Evolutionary conservation across 2,888 invertebrate species (phyloP), one percentile per base, ranked within the genome.

Genomic region (Hirtodrosophila histrioides): DNA sequence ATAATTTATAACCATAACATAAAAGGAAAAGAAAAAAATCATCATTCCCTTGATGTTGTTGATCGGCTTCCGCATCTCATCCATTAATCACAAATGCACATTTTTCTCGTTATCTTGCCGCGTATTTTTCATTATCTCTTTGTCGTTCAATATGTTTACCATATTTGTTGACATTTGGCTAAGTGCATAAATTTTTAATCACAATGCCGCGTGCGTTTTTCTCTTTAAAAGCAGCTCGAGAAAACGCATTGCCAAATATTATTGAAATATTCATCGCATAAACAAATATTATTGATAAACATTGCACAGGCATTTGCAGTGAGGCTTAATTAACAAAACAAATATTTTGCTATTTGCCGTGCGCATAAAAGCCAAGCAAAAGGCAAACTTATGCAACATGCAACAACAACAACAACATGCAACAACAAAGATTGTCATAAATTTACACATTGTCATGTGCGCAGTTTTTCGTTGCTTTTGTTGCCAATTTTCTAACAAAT

Each of bases 261-360:
- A 68, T 58, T 57, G 55, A 56, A 56, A 63, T 68, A 58, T 77
- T 75, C 61, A 60, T 41, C n/a, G 55, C 51, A 51, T 39, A 45
- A 35, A 55, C 69, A 86, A 80, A 86, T 83, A 80, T 76, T 76
- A 39, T 74, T 55, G 57, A 51, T 78, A 74, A 78, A 78, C 78
- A 75, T 73, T 58, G 55, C 63, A 56, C 63, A 53, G 41, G 54
- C 68, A 69, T 48, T 58, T 57, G 74, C 61, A 45, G 48, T 44
- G 39, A 54, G 55, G 73, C 75, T 85, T 84, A 86, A 89, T 86
- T 86, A 89, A 84, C 88, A 88, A 86, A 72, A 49, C 79, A 86
- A 86, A 86, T 86, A 86, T 88, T 86, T 76, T 69, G 60, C 57
- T 73, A 65, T 70, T 72, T 81, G 87, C 79, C 35, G 41, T 40